phyloP scores from a whole-genome alignment of 2,113 vertebrate genomes.

The Pollimyrus isidori region DNA sequence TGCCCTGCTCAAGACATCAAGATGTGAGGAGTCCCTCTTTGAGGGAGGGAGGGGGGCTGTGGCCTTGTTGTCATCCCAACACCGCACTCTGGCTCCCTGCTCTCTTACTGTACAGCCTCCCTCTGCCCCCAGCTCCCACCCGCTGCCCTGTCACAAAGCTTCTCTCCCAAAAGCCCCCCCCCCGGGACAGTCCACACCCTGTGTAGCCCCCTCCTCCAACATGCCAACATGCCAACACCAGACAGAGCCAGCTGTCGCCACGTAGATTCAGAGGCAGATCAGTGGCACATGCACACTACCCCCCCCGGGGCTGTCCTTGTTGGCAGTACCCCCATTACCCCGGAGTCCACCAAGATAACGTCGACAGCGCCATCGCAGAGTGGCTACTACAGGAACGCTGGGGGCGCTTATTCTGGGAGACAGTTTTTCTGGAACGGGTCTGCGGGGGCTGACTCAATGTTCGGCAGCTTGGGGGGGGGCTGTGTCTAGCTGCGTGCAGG shows the following conservation, averaged over 20 bases:
- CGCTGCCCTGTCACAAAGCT: conserved; percentile 11
- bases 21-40: neutral
- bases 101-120: neutral
- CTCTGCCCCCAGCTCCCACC: neutral
- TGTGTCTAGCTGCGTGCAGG: neutral
- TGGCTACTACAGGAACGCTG: neutral
- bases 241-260: neutral
- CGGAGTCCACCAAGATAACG: neutral
- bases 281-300: neutral
- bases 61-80: neutral
- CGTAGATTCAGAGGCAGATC: neutral
- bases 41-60: neutral
- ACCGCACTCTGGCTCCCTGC: neutral
- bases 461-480: neutral
- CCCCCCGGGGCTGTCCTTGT: neutral
- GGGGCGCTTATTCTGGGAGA: neutral
- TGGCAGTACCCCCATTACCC: too few relatives aligned
- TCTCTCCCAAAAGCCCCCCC: neutral
- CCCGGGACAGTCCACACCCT: neutral
- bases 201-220: neutral
- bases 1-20: neutral
- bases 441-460: neutral
- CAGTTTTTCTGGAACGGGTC: neutral
- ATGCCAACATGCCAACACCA: neutral
- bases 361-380: neutral